Percentiles rank a stretch among this genome's conserved stretches.
Conservation (phyloP, 2,113 vertebrate species). For the Daubentonia madagascariensis region DNA sequence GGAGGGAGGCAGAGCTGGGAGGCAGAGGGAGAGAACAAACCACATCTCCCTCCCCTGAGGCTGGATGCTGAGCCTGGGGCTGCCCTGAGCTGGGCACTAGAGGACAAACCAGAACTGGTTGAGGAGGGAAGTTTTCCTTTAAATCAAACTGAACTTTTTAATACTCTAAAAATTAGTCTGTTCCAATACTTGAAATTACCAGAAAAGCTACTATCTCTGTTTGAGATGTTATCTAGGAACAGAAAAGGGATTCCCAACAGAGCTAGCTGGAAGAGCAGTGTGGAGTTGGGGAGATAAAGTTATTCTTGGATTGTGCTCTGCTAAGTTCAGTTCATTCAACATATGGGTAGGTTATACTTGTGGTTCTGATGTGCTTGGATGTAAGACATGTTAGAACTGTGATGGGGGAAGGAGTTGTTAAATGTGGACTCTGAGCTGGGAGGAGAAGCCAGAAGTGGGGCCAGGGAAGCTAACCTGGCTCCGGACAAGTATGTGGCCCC, state of each 20-base stretch:
- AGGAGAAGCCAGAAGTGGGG: not conserved
- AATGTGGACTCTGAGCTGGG: not conserved
- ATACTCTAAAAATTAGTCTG: not conserved
- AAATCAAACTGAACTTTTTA: conserved; percentile 24
- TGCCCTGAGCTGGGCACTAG: not conserved
- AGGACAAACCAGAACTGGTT: not conserved
- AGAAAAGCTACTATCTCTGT: not conserved
- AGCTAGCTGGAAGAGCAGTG: not conserved
- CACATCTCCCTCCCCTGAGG: not conserved
- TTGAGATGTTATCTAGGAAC: not conserved
- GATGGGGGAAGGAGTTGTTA: not conserved
- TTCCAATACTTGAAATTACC: not conserved
- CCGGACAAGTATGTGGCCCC: not conserved
- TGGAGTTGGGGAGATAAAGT: not conserved
- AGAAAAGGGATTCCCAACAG: not conserved
- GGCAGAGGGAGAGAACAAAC: not conserved
- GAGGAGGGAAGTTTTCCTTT: not conserved
- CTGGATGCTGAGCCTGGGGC: not conserved
- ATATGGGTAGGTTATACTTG: not conserved
- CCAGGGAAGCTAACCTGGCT: not conserved
- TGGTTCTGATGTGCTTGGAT: not conserved
- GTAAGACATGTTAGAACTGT: not conserved
- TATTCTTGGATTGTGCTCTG: not conserved
- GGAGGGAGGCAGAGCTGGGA: not conserved
- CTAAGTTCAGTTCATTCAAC: not conserved